Percentiles rank a stretch among this genome's conserved stretches.
Conservation (phyloP, 2,113 vertebrate species). For the Corythornis madagascariensis region DNA sequence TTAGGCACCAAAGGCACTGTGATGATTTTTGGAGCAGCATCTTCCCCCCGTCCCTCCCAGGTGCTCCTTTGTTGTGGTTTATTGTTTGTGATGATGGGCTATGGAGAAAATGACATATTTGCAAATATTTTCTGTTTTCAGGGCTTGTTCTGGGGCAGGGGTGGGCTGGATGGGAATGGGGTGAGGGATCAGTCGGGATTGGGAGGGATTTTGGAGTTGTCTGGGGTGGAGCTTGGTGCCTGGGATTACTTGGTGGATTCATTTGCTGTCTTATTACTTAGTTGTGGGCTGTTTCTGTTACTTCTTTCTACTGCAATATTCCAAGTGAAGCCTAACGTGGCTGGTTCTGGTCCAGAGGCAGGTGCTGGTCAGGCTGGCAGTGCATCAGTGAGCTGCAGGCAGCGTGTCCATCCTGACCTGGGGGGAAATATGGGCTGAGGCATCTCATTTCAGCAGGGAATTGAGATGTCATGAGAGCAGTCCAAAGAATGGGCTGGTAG, state of each 20-base stretch:
- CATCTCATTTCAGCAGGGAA: background rate
- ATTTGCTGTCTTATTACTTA: background rate
- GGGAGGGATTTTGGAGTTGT: background rate
- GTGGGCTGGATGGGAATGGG: background rate
- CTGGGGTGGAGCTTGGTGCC: background rate
- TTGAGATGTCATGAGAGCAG: background rate
- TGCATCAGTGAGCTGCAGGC: background rate
- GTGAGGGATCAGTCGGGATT: background rate
- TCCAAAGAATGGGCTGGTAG: background rate
- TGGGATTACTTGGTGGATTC: background rate
- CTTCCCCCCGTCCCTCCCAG: background rate
- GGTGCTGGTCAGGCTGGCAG: background rate
- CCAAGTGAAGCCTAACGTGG: accelerated
- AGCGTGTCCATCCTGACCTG: background rate
- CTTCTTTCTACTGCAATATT: background rate
- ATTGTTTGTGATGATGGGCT: background rate
- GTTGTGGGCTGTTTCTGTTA: background rate
- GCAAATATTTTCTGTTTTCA: accelerated
- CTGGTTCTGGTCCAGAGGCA: background rate
- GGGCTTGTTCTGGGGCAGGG: background rate
- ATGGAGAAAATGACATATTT: background rate
- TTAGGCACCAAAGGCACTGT: background rate
- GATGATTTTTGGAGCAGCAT: background rate
- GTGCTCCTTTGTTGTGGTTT: accelerated
- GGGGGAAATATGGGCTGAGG: accelerated